Evolutionary conservation across 92 coral and sea anemone species (phyloP), one percentile per base, ranked within the genome.

Genomic region (Zoanthus gigantus): DNA sequence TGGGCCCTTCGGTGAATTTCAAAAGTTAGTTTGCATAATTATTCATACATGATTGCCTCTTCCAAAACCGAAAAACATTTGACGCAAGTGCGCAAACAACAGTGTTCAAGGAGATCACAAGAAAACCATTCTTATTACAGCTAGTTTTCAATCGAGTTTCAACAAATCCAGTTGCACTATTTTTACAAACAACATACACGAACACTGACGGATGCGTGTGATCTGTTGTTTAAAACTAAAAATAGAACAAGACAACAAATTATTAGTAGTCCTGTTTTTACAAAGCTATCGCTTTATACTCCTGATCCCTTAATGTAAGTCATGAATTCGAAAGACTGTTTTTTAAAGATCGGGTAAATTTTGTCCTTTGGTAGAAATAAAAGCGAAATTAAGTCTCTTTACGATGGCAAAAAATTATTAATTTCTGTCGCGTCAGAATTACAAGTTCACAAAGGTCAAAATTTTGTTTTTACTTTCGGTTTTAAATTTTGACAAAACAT

Each of bases 161-260:
- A 23, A 63, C 29, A 63, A 63, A 63, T 63, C 71, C 71, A 63
- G 71, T 63, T 16, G 71, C 71, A 63, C 7, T 63, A 2, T 63
- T 60, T 65, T 65, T 11, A 65, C 71, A 65, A 65, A 65, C 71
- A 65, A 65, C 71, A 65, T n/a, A 4, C 29, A 65, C 71, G 71
- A 65, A 65, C 71, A 65, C 71, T 65, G 71, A 2, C 31, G 71
- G 71, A 9, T 65, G 28, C 32, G 31, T 65, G 71, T 65, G 71
- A 65, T 65, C 71, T 65, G 71, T 65, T 65, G 30, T 17, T 65
- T 65, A 17, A 65, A 65, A 65, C 71, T 65, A 65, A 65, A 65
- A 65, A 65, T 23, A 17, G 71, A 65, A 65, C 71, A 60, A 23
- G 23, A 23, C 23, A 23, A n/a, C n/a, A 23, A 23, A n/a, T n/a